Evolutionary conservation across 1,140 invertebrate species (phyloP).

Genomic region (Nilaparvata lugens): DNA sequence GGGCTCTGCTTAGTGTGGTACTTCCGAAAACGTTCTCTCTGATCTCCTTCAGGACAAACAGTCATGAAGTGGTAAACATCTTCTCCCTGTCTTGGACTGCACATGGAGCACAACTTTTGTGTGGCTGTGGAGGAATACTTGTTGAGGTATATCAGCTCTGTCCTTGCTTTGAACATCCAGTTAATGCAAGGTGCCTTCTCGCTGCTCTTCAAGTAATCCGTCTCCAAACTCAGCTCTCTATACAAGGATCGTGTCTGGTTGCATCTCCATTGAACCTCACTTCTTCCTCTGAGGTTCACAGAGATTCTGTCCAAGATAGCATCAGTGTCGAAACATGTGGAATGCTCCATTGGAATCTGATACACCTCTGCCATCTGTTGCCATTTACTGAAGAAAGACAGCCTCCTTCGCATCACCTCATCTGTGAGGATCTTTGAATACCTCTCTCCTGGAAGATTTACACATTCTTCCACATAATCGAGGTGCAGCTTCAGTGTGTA

Average conservation of each 20-base stretch:
- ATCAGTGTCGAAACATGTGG: too few relatives aligned
- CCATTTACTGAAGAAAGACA: too few relatives aligned
- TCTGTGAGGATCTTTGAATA: too few relatives aligned
- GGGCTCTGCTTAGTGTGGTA: too few relatives aligned
- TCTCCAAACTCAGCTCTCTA: not conserved
- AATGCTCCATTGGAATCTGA: too few relatives aligned
- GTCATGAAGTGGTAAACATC: not conserved
- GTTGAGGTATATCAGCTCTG: not conserved
- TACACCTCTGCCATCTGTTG: too few relatives aligned
- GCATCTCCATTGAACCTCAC: not conserved
- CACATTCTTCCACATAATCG: too few relatives aligned
- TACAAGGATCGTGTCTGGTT: not conserved
- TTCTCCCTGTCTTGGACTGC: not conserved
- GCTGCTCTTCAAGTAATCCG: not conserved
- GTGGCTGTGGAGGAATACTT: not conserved
- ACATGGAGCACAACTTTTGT: not conserved
- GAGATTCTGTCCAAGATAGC: too few relatives aligned
- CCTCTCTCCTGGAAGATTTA: too few relatives aligned
- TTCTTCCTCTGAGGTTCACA: too few relatives aligned
- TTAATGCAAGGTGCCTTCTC: not conserved
- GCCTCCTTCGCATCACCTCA: too few relatives aligned
- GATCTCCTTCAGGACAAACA: not conserved
- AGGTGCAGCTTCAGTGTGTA: not conserved
- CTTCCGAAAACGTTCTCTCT: not conserved
- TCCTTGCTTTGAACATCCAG: not conserved